phyloP scores from a whole-genome alignment of 2,797 vertebrate genomes.

The Pelobates cultripes region DNA sequence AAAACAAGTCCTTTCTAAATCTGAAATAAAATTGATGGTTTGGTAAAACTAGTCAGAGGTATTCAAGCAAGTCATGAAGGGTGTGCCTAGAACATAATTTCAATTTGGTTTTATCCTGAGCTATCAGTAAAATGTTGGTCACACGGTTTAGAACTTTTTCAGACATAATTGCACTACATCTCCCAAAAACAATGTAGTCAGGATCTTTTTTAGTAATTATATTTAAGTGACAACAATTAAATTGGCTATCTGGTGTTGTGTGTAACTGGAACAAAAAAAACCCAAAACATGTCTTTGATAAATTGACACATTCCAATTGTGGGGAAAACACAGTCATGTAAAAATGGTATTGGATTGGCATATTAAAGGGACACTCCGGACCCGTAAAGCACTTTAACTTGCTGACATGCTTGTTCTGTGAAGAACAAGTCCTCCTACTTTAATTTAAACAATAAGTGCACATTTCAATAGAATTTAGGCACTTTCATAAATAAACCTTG shows the following conservation, averaged over 20 bases:
- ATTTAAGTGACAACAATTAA: background rate
- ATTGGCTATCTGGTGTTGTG: background rate
- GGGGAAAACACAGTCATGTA: background rate
- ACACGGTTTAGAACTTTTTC: background rate
- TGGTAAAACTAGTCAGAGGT: background rate
- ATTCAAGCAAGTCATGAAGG: background rate
- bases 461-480: no score
- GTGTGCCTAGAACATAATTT: slow-evolving; percentile 8
- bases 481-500: no score
- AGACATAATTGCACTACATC: background rate
- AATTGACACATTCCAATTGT: slow-evolving; percentile 10
- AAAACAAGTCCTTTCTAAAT: slow-evolving; percentile 6
- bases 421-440: no score
- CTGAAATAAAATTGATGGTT: slow-evolving; percentile 4
- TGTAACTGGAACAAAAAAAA: no score
- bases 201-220: slow-evolving; percentile 17
- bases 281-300: background rate
- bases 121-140: slow-evolving; percentile 16
- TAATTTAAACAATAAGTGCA: no score
- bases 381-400: no score
- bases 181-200: background rate
- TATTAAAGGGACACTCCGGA: no score
- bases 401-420: no score
- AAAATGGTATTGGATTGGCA: no score
- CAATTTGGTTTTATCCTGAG: slow-evolving; percentile 4